phyloP scores from a whole-genome alignment of 2,888 invertebrate species.

The Diabrotica balteata region DNA sequence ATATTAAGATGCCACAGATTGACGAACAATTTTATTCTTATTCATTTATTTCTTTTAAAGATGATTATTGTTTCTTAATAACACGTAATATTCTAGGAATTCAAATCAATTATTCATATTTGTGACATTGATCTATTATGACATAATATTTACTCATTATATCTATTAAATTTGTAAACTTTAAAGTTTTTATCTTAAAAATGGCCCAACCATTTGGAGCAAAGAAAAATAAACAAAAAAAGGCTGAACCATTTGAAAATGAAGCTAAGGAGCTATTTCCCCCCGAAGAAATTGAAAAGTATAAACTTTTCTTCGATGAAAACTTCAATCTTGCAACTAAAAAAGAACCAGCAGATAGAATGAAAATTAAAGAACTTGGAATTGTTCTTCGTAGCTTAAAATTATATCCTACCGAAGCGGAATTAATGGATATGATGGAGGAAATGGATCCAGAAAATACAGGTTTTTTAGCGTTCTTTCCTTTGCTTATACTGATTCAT shows the following conservation, averaged over 20 bases:
- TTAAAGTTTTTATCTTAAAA: not conserved
- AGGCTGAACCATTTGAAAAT: not conserved
- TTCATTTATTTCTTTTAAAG: too few species aligned
- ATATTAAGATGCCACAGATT: too few species aligned
- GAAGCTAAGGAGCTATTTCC: conserved; percentile 9
- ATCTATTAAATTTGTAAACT: too few species aligned
- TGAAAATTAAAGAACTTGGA: conserved; percentile 13
- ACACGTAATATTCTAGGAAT: too few species aligned
- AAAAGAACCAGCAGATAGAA: conserved; percentile 12
- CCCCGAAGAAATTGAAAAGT: conserved; percentile 7
- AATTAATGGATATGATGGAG: conserved; percentile 15
- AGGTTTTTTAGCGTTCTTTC: conserved; percentile 14
- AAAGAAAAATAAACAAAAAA: conserved; percentile 7
- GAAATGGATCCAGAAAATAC: conserved; percentile 18
- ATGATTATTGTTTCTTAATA: too few species aligned
- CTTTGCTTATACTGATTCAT: conserved; percentile 12
- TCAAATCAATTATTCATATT: too few species aligned
- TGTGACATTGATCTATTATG: too few species aligned
- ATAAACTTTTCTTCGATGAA: conserved; percentile 1
- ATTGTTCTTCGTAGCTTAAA: conserved; percentile 12
- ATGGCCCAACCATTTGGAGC: not conserved
- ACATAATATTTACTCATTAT: too few species aligned
- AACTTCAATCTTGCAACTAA: conserved; percentile 9
- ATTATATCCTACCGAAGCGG: conserved; percentile 17
- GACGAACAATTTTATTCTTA: too few species aligned